These are phyloP conservation scores for Echeneis naucrates DNA, from an alignment of 2,797 vertebrate species.

Conservation along the genomic window DNA sequence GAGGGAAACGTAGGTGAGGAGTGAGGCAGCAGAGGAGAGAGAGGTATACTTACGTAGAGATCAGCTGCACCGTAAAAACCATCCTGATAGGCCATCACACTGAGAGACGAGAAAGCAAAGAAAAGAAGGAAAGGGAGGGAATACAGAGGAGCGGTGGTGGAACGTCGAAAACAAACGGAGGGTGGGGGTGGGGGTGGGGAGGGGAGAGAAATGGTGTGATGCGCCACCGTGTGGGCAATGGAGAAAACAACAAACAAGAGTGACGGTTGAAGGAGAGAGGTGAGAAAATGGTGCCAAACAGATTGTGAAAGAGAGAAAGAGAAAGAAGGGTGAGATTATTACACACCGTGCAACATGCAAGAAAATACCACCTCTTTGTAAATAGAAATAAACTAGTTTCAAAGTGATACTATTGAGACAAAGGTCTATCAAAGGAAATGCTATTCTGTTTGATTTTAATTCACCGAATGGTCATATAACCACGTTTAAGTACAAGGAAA, in stretches of 20 bases:
- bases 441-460: neutral
- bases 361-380: conserved; percentile 84
- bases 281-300: conserved; percentile 66
- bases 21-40: conserved; percentile 65
- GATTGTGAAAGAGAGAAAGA: conserved; percentile 72
- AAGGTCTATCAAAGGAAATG: conserved; percentile 11
- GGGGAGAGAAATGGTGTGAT: conserved; percentile 60
- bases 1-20: conserved; percentile 61
- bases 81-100: conserved; percentile 99
- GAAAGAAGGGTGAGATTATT: conserved; percentile 80
- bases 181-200: too few species aligned
- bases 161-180: conserved; percentile 34
- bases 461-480: neutral
- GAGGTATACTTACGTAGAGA: conserved; percentile 98
- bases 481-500: conserved; percentile 74
- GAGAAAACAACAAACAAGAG: conserved; percentile 58
- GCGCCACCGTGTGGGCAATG: conserved; percentile 81
- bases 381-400: conserved; percentile 36
- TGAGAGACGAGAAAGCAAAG: conserved; percentile 71
- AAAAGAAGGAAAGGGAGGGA: conserved; percentile 32
- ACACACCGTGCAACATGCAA: conserved; percentile 87
- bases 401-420: conserved; percentile 52
- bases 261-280: conserved; percentile 48
- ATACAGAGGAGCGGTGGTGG: conserved; percentile 54
- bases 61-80: conserved; percentile 99